Percentiles rank a stretch among this genome's conserved stretches.
These are phyloP conservation scores for Lissonota sp. DNA, from an alignment of 2,888 invertebrate genomes.

Conservation along the genomic window DNA sequence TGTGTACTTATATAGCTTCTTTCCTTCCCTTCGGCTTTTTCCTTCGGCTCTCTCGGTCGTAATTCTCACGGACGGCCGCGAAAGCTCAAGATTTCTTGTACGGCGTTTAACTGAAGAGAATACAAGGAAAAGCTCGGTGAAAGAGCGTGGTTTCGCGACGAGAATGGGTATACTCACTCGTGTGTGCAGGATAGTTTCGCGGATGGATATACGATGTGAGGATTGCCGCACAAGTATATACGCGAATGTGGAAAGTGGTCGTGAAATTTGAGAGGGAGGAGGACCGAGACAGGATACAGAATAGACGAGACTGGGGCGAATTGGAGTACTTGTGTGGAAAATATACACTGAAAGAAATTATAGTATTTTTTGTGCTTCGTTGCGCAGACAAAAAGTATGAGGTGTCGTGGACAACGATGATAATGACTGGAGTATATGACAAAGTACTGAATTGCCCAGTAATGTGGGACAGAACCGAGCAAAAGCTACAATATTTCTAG, in stretches of 20 bases:
- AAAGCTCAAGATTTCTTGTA: conserved; percentile 68
- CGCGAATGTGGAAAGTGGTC: conserved; percentile 24
- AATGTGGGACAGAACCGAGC: no score
- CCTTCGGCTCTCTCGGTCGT: conserved; percentile 56
- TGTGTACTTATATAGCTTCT: conserved; percentile 34
- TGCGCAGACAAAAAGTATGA: no score
- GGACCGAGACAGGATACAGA: conserved; percentile 42
- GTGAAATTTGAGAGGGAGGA: conserved; percentile 13
- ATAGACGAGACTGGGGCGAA: conserved; percentile 3
- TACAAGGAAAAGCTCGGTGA: conserved; percentile 63
- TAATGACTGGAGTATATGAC: no score
- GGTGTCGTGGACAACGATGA: no score
- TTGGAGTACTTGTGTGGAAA: no score
- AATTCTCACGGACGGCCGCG: conserved; percentile 62
- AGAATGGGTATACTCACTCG: conserved; percentile 16
- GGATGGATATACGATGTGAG: conserved; percentile 51
- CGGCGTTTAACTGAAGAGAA: conserved; percentile 61
- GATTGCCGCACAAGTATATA: conserved; percentile 22
- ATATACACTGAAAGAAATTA: no score
- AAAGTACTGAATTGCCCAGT: no score
- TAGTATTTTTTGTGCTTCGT: no score
- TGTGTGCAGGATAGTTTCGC: conserved; percentile 50
- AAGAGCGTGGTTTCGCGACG: conserved; percentile 23
- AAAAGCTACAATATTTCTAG: no score
- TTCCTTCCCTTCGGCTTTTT: conserved; percentile 58